Evolutionary conservation across 2,113 vertebrate genomes (phyloP), one percentile per base, ranked within the genome.

Genomic region (Hippocampus guttulatus): DNA sequence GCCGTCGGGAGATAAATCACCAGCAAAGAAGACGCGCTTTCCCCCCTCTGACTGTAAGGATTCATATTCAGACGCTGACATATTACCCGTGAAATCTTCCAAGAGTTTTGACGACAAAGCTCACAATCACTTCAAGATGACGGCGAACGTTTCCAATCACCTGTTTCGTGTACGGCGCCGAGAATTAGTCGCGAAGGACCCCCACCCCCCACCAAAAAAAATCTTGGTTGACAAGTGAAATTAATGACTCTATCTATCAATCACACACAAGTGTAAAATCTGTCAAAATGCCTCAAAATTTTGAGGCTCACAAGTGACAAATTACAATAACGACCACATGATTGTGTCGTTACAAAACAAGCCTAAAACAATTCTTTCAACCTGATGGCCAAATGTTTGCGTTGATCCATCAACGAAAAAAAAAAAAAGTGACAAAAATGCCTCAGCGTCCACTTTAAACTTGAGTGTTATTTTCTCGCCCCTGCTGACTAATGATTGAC

Each of bases 41-140:
- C n/a, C 30, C 62, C 40, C 40, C 55, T 58, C 25, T n/a, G 21
- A 43, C 62, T 64, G 21, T 8, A 23, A 23, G 40, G 63, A 64
- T 64, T 64, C 45, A 45, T 45, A 38, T 64, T 64, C 63, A 43
- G 21, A 64, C n/a, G n/a, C 63, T 45, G 63, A 64, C 63, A 45
- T 64, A 45, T 64, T 64, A 23, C 11, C 62, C 7, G 40, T 45
- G 40, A 64, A 64, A 45, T 45, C 21, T 45, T 45, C 40, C 40
- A 64, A 45, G 40, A 43, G 40, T 64, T 40, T 58, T 45, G 63
- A 64, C 40, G n/a, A 64, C 45, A 64, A 64, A 23, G 11, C 63
- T 45, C 40, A 45, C 33, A 5, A 21, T 64, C 38, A 27, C 55
- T 12, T 64, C 62, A 58, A 58, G 12, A 15, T 64, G 62, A 64